Base-by-base conservation (phyloP, 2,113 vertebrate genomes). In the Cephalopholis sonnerati region DNA sequence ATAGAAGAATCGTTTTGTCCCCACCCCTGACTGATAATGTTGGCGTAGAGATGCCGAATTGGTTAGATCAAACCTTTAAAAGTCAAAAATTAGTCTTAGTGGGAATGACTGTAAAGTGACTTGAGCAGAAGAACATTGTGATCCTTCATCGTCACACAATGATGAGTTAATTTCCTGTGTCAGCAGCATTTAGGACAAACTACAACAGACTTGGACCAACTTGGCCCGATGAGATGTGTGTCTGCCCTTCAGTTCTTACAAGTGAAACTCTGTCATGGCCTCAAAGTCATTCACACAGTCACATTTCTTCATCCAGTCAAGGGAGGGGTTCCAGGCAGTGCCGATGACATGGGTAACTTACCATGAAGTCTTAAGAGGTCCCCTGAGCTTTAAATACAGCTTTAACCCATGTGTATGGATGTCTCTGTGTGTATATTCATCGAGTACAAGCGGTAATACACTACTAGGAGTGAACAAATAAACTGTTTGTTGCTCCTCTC, bases 301-400 rank as follows among this genome's bases (percentile, higher is more conserved):
- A 53, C 63, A 70, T 67, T 76, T 71, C 57, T 22, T 54, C 32
- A 58, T 53, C 24, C 66, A 70, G 44, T 73, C 4, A 5, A 39
- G 24, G 12, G 66, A 61, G 55, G 7, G 6, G 58, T 53, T 22
- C 53, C 20, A 36, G 25, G 44, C 1, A 0, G 17, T 7, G 22
- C 57, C 64, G 3, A 71, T 48, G 67, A 20, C 69, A 0, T 15
- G 2, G 51, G 41, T 83, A 76, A 83, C 27, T 78, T 36, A 72
- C 76, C 54, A 81, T 83, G n/a, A 74, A 90, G 81, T 90, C 85
- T 87, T 17, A 67, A 78, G 70, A 12, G 15, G 48, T 80, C 72
- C 51, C 55, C 27, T 48, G 69, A 85, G 65, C 50, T 41, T 29
- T 9, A 70, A 76, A 63, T 18, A 70, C 51, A 57, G 16, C 29